Conservation (phyloP, 2,113 vertebrate species). For the Anarrhichthys ocellatus region DNA sequence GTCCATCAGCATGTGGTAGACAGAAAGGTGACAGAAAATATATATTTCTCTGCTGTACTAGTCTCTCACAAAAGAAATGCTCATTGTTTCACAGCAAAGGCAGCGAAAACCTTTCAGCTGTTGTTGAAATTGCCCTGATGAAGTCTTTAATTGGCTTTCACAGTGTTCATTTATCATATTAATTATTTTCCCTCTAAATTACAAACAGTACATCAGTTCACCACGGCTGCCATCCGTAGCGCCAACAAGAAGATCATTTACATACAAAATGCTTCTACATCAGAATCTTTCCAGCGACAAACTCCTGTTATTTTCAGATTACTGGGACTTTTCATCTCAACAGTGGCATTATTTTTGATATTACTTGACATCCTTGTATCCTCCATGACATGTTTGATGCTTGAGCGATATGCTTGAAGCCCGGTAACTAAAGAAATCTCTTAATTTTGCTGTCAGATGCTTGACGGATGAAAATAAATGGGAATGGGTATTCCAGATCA, state of each 20-base stretch:
- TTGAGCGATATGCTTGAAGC: not conserved
- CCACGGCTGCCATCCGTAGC: slow-evolving; percentile 58
- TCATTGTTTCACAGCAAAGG: slow-evolving; percentile 1
- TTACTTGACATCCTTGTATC: slow-evolving; percentile 5
- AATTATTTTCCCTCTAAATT: slow-evolving; percentile 65
- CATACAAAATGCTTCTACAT: slow-evolving; percentile 50
- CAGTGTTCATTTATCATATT: slow-evolving; percentile 55
- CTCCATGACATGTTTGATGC: slow-evolving; percentile 11
- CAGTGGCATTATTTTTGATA: not conserved
- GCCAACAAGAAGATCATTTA: slow-evolving; percentile 53
- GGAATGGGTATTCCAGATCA: not conserved
- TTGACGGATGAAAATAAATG: slow-evolving; percentile 13
- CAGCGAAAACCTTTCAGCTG: slow-evolving; percentile 17
- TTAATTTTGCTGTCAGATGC: slow-evolving; percentile 1
- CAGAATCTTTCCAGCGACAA: slow-evolving; percentile 11
- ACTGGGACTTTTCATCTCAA: not conserved
- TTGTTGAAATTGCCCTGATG: slow-evolving; percentile 22
- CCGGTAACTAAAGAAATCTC: not conserved
- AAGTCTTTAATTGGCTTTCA: slow-evolving; percentile 53
- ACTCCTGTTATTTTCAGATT: slow-evolving; percentile 20
- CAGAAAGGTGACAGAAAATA: slow-evolving; percentile 44
- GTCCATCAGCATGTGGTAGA: slow-evolving; percentile 32
- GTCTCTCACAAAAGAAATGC: not conserved
- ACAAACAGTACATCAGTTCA: slow-evolving; percentile 71
- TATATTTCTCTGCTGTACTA: slow-evolving; percentile 6